A percentile compares a stretch with the other conserved stretches of the same genome.
phyloP scores from a whole-genome alignment of 2,888 invertebrate species.

The Clanis bilineata region DNA sequence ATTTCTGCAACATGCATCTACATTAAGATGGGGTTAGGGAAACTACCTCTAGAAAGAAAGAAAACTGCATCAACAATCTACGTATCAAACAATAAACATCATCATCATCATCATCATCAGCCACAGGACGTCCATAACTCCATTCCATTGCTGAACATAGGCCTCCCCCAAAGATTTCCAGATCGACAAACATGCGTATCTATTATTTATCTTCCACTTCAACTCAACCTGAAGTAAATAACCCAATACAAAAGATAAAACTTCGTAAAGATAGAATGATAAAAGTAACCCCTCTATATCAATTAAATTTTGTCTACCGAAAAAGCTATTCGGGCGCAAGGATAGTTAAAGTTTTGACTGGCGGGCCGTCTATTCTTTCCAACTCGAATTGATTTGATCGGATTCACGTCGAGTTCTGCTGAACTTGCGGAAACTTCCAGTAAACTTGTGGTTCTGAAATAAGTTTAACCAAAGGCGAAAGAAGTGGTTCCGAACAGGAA shows the following conservation, averaged over 20 bases:
- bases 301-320: slow-evolving; percentile 45
- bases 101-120: too few relatives aligned
- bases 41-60: too few relatives aligned
- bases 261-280: slow-evolving; percentile 19
- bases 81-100: too few relatives aligned
- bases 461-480: slow-evolving; percentile 66
- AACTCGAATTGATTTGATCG: slow-evolving; percentile 73
- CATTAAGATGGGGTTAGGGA: too few relatives aligned
- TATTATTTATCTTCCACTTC: not conserved
- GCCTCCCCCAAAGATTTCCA: too few relatives aligned
- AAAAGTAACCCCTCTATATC: slow-evolving; percentile 29
- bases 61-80: too few relatives aligned
- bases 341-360: slow-evolving; percentile 54
- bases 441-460: slow-evolving; percentile 65
- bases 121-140: too few relatives aligned
- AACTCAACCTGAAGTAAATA: not conserved
- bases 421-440: slow-evolving; percentile 60
- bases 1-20: too few relatives aligned
- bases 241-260: not conserved
- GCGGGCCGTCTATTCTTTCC: slow-evolving; percentile 63
- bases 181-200: too few relatives aligned
- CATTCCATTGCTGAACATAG: too few relatives aligned
- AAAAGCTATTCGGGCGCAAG: slow-evolving; percentile 45
- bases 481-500: slow-evolving; percentile 64
- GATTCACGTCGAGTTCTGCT: slow-evolving; percentile 57